Conservation (phyloP, 2,797 vertebrate genomes). For the Acanthurus leucopareius region DNA sequence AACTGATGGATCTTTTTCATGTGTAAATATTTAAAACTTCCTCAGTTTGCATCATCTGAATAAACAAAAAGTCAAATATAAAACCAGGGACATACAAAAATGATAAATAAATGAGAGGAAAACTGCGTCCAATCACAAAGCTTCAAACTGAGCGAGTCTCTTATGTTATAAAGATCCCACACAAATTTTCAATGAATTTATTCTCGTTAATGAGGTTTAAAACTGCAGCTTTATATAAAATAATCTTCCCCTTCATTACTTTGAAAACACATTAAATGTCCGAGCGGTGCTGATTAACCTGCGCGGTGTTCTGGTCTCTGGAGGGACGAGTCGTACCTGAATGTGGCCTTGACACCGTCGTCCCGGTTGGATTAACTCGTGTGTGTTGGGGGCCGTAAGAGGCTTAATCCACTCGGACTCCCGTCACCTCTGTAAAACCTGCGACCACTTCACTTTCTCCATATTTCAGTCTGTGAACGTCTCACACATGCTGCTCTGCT, state of each 20-base stretch:
- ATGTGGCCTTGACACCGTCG: conserved; percentile 11
- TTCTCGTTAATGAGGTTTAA: too few relatives aligned
- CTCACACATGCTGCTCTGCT: neutral
- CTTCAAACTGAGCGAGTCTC: too few relatives aligned
- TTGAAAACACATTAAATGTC: neutral
- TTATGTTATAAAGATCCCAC: too few relatives aligned
- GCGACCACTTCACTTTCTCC: conserved; percentile 30
- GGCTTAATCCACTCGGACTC: conserved; percentile 65
- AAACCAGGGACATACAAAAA: too few relatives aligned
- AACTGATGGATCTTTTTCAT: neutral
- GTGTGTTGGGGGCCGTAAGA: conserved; percentile 62
- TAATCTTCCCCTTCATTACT: neutral
- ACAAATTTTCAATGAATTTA: too few relatives aligned
- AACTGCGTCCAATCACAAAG: too few relatives aligned
- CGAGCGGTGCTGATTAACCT: conserved; percentile 1
- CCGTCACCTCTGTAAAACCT: conserved; percentile 29
- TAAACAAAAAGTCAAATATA: too few relatives aligned
- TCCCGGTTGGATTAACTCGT: conserved; percentile 68
- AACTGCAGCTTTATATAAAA: neutral
- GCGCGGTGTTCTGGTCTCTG: neutral
- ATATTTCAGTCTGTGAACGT: neutral
- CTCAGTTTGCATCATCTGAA: neutral
- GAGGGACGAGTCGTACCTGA: conserved; percentile 37
- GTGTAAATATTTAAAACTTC: neutral
- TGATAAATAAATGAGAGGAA: too few relatives aligned